Conservation (phyloP, 2,797 vertebrate genomes). For the Manis crassicaudata region DNA sequence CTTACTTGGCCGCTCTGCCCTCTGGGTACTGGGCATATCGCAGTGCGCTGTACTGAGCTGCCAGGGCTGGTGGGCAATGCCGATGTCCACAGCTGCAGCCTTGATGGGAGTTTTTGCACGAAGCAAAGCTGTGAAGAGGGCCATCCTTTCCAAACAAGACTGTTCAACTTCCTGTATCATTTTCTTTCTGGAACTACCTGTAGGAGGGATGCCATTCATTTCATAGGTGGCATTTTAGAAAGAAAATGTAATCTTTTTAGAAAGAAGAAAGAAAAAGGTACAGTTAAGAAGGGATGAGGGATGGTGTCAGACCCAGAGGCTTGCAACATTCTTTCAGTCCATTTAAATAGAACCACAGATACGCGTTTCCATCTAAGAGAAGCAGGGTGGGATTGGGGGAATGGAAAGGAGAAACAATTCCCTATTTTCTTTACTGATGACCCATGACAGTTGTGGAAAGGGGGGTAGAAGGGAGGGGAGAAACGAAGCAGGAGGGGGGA, state of each 20-base stretch:
- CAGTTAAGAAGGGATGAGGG: slow-evolving; percentile 34
- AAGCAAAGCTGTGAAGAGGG: not conserved
- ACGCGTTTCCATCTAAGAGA: slow-evolving; percentile 65
- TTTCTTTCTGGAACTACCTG: slow-evolving; percentile 44
- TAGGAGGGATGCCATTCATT: not conserved
- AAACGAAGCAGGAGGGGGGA: slow-evolving; percentile 71
- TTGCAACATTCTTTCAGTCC: not conserved
- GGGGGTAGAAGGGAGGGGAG: slow-evolving; percentile 47
- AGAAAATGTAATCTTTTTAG: slow-evolving; percentile 28
- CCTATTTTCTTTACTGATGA: slow-evolving; percentile 83
- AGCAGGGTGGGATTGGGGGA: slow-evolving; percentile 68
- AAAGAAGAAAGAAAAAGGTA: slow-evolving; percentile 42
- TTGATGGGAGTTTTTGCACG: not conserved
- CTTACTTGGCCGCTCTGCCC: not conserved
- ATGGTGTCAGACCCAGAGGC: not conserved
- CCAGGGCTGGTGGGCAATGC: not conserved
- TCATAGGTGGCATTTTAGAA: slow-evolving; percentile 46
- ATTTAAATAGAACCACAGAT: slow-evolving; percentile 49
- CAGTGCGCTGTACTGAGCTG: not conserved
- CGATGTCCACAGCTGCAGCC: not conserved
- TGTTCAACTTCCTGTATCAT: not conserved
- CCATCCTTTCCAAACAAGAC: not conserved
- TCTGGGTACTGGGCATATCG: not conserved
- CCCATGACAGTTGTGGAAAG: slow-evolving; percentile 82
- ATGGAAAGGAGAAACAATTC: slow-evolving; percentile 78